phyloP scores from a whole-genome alignment of 1,140 invertebrate species.

The Whitmania pigra region DNA sequence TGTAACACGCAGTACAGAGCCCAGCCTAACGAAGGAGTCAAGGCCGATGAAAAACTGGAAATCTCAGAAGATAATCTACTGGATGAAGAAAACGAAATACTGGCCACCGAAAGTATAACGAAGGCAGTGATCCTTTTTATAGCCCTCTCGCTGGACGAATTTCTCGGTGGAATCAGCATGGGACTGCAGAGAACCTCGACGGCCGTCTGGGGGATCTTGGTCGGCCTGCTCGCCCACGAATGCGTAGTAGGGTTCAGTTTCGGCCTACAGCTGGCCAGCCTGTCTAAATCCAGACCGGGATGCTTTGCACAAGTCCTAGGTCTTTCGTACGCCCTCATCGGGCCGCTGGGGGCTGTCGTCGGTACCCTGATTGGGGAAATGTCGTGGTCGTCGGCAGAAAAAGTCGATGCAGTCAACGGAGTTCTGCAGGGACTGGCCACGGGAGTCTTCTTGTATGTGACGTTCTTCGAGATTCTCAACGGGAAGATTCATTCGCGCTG shows the following conservation, averaged over 20 bases:
- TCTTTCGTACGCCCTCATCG: slow-evolving; percentile 53
- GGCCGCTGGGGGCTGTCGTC: slow-evolving; percentile 53
- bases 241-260: slow-evolving; percentile 54
- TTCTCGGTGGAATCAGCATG: slow-evolving; percentile 34
- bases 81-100: not conserved
- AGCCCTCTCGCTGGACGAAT: slow-evolving; percentile 32
- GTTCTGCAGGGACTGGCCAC: slow-evolving; percentile 24
- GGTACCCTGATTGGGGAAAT: slow-evolving; percentile 47
- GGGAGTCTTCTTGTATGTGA: slow-evolving; percentile 26
- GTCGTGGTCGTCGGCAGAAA: slow-evolving; percentile 17
- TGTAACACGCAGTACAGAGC: not conserved
- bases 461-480: slow-evolving; percentile 25
- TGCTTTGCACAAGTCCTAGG: slow-evolving; percentile 49
- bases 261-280: slow-evolving; percentile 51
- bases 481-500: slow-evolving; percentile 15
- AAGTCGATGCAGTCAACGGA: slow-evolving; percentile 30
- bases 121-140: slow-evolving; percentile 30
- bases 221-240: slow-evolving; percentile 54
- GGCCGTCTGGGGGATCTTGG: slow-evolving; percentile 57
- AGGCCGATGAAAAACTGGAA: not conserved
- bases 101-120: slow-evolving; percentile 3
- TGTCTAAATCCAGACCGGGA: slow-evolving; percentile 8
- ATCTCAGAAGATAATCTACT: not conserved
- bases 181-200: slow-evolving; percentile 37
- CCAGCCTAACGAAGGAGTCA: not conserved